Percentiles rank a stretch among this genome's conserved stretches.
Conservation (phyloP, 2,888 invertebrate species). For the Myopa tessellatipennis region DNA sequence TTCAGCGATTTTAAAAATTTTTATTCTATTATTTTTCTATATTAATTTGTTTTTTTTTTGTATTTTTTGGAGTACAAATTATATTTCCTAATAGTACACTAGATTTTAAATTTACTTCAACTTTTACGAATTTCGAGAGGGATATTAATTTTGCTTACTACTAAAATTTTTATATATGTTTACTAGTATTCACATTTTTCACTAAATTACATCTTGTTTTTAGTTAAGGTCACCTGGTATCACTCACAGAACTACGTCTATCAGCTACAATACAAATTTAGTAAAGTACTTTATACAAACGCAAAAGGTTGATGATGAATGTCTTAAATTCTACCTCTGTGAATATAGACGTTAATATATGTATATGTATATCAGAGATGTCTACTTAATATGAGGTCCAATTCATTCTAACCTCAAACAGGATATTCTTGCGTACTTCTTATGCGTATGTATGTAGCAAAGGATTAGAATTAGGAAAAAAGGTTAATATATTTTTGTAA, state of each 20-base stretch:
- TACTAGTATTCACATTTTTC: constrained; percentile 22
- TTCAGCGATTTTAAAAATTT: neutral
- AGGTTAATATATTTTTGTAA: neutral
- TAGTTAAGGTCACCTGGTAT: constrained; percentile 68
- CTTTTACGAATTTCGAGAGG: constrained; percentile 9
- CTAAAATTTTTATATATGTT: constrained; percentile 8
- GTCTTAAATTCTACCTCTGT: too few relatives aligned
- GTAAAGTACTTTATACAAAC: neutral
- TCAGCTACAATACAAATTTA: neutral
- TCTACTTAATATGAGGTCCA: too few relatives aligned
- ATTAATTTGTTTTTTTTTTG: neutral
- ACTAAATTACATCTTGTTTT: constrained; percentile 41
- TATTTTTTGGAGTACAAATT: neutral
- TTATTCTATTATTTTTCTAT: neutral
- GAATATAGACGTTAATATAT: too few relatives aligned
- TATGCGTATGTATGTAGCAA: too few relatives aligned
- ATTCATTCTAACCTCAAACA: too few relatives aligned
- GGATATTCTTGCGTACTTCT: too few relatives aligned
- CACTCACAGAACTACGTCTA: constrained; percentile 60
- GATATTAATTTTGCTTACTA: neutral
- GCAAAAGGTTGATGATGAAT: neutral
- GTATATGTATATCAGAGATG: too few relatives aligned
- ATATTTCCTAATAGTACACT: neutral
- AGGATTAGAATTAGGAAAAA: neutral
- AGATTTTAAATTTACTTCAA: neutral